Percentiles rank a stretch among this genome's conserved stretches.
Evolutionary conservation across 92 coral and sea anemone genomes (phyloP).

Genomic region (Isaurus tuberculatus): DNA sequence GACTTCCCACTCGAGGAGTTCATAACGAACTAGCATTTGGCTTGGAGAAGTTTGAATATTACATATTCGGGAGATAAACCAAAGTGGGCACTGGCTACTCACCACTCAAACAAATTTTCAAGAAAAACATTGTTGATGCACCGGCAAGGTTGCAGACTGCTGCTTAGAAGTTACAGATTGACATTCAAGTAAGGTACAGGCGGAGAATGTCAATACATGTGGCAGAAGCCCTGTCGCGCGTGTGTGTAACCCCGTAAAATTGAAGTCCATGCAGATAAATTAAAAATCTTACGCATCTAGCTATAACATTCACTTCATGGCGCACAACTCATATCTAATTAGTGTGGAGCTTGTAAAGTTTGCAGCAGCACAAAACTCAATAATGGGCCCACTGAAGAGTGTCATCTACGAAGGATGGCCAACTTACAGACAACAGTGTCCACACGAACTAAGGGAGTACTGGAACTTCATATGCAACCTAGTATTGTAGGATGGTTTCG

Average conservation of each 20-base stretch:
- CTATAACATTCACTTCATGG: neutral
- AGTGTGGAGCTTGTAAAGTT: neutral
- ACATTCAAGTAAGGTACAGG: slow-evolving; percentile 30
- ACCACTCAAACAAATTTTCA: slow-evolving; percentile 14
- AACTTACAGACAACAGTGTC: slow-evolving; percentile 49
- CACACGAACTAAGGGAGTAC: slow-evolving; percentile 58
- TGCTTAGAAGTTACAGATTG: slow-evolving; percentile 35
- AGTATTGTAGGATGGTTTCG: slow-evolving; percentile 61
- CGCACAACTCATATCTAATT: neutral
- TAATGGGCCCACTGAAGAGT: neutral
- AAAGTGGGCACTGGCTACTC: slow-evolving; percentile 31
- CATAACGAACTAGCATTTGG: neutral
- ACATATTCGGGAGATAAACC: neutral
- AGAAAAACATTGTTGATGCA: slow-evolving; percentile 5
- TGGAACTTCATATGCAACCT: slow-evolving; percentile 71
- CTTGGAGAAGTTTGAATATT: neutral
- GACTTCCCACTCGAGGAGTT: too few species aligned
- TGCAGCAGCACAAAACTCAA: neutral
- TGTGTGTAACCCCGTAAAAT: neutral
- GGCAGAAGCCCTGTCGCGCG: slow-evolving; percentile 16
- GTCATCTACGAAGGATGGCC: neutral
- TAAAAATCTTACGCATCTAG: neutral
- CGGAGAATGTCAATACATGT: slow-evolving; percentile 39
- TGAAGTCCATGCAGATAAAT: too few species aligned
- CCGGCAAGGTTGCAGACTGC: neutral